Conservation (phyloP, 2,888 invertebrate genomes). For the Stenodema calcarata region DNA sequence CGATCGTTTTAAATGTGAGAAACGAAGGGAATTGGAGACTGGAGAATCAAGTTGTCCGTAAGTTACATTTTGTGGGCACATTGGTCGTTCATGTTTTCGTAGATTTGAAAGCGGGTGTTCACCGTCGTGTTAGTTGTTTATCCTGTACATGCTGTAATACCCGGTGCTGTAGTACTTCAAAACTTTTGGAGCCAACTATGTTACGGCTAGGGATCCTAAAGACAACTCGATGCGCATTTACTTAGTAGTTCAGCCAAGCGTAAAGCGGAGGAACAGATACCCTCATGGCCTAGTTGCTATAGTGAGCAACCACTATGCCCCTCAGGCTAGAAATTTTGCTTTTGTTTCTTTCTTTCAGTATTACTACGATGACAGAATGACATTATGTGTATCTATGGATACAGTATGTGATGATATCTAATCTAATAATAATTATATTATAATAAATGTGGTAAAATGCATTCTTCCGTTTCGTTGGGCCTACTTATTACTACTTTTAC, state of each 20-base stretch:
- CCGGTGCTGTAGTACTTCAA: neutral
- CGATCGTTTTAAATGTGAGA: neutral
- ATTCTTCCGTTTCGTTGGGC: too few relatives aligned
- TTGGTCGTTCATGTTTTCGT: neutral
- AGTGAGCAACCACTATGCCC: too few relatives aligned
- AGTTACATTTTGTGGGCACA: neutral
- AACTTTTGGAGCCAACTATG: neutral
- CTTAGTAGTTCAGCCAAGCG: conserved; percentile 1
- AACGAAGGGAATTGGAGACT: neutral
- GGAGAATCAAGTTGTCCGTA: neutral
- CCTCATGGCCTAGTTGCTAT: too few relatives aligned
- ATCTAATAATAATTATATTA: too few relatives aligned
- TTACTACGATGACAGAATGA: too few relatives aligned
- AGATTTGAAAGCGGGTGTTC: neutral
- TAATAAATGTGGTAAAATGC: too few relatives aligned
- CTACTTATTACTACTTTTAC: too few relatives aligned
- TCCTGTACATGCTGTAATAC: neutral
- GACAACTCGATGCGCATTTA: neutral
- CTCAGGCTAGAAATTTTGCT: too few relatives aligned
- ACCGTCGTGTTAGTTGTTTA: neutral
- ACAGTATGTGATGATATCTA: too few relatives aligned
- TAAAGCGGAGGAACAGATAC: neutral
- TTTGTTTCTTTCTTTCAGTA: too few relatives aligned
- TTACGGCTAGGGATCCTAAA: neutral
- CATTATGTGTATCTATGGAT: too few relatives aligned